Percentiles rank a stretch among this genome's conserved stretches.
Conservation (phyloP, 2,797 vertebrate genomes). For the Semotilus atromaculatus region DNA sequence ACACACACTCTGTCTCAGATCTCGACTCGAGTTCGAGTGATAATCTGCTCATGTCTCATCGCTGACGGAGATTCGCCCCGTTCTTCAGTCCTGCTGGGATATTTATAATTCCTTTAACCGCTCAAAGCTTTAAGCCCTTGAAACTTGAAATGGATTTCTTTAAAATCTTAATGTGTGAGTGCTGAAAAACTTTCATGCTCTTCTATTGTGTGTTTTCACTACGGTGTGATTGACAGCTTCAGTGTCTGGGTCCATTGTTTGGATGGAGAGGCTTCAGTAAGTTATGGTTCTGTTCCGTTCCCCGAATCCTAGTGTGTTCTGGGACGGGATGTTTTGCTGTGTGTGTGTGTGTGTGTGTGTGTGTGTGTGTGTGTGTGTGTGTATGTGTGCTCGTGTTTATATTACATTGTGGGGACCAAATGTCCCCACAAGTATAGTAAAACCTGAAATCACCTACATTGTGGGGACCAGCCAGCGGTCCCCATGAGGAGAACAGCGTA, state of each 20-base stretch:
- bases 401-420: too few relatives aligned
- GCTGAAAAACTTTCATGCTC: not conserved
- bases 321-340: too few relatives aligned
- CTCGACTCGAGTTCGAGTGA: slow-evolving; percentile 1
- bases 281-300: not conserved
- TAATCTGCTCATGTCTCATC: slow-evolving; percentile 54
- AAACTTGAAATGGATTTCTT: slow-evolving; percentile 63
- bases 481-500: too few relatives aligned
- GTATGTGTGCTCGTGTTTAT: too few relatives aligned
- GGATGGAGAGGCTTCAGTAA: not conserved
- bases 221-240: not conserved
- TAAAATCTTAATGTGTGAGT: slow-evolving; percentile 60
- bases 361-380: too few relatives aligned
- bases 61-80: slow-evolving; percentile 20
- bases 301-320: too few relatives aligned
- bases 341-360: too few relatives aligned
- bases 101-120: slow-evolving; percentile 64
- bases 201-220: not conserved
- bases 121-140: slow-evolving; percentile 65
- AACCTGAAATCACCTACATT: too few relatives aligned
- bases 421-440: too few relatives aligned
- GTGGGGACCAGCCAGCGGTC: too few relatives aligned
- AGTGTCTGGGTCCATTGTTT: not conserved
- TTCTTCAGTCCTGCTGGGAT: slow-evolving; percentile 59
- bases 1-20: slow-evolving; percentile 19